Evolutionary conservation across 2,888 invertebrate genomes (phyloP).

Genomic region (Chymomyza caudatula): DNA sequence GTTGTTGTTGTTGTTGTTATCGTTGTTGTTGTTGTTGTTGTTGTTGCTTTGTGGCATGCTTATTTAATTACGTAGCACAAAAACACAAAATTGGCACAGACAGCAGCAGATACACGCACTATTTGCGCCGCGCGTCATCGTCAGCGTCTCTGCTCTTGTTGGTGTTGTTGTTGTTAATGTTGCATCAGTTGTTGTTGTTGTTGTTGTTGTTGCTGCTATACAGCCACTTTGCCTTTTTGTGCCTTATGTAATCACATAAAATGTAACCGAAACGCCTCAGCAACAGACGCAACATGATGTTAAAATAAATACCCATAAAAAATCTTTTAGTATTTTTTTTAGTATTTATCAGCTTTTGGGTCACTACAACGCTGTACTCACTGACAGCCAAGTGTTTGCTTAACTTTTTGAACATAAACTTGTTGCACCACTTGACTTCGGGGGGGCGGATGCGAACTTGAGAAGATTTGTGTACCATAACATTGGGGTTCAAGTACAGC

Average conservation of each 20-base stretch:
- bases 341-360: not conserved
- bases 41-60: constrained; percentile 19
- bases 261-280: constrained; percentile 14
- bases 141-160: not conserved
- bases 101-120: constrained; percentile 32
- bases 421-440: not conserved
- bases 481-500: not conserved
- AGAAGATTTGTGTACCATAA: not conserved
- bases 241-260: constrained; percentile 14
- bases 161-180: not conserved
- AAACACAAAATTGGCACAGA: constrained; percentile 43
- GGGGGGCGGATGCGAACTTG: not conserved
- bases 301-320: not conserved
- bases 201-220: constrained; percentile 19
- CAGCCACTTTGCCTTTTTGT: constrained; percentile 31
- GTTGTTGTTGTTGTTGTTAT: constrained; percentile 11
- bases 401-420: not conserved
- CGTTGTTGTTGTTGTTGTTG: constrained; percentile 17
- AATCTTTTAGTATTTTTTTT: not conserved
- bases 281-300: not conserved
- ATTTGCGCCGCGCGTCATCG: constrained; percentile 4
- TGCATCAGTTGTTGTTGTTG: constrained; percentile 52
- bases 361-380: not conserved
- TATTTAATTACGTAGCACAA: constrained; percentile 52
- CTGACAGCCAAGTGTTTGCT: not conserved